Conservation (phyloP, 2,113 vertebrate genomes). For the Sakesphorus luctuosus region DNA sequence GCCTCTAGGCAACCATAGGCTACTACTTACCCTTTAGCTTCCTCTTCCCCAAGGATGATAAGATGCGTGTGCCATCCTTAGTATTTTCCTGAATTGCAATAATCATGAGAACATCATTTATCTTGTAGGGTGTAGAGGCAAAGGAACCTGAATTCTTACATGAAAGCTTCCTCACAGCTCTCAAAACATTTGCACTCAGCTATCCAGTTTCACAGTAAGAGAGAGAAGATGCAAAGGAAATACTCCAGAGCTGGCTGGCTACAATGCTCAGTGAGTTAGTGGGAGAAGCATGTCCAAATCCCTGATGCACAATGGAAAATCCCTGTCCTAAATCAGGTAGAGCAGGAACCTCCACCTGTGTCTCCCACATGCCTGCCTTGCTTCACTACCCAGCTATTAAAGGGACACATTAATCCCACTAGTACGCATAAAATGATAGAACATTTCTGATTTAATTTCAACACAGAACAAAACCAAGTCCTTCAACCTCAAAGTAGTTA, state of each 20-base stretch:
- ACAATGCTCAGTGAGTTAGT: neutral
- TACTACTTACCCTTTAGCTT: neutral
- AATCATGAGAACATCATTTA: neutral
- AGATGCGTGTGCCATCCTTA: neutral
- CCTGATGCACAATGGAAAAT: neutral
- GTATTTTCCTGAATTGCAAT: neutral
- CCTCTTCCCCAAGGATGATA: neutral
- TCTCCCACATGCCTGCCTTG: neutral
- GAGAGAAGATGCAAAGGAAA: neutral
- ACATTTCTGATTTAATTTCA: neutral
- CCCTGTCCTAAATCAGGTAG: neutral
- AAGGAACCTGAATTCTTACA: neutral
- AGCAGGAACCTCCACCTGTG: neutral
- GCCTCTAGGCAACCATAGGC: neutral
- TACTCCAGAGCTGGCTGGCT: neutral
- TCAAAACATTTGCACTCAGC: neutral
- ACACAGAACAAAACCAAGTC: neutral
- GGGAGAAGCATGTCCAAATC: neutral
- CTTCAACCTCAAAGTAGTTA: neutral
- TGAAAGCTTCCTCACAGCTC: neutral
- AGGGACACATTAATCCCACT: neutral
- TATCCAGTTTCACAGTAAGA: neutral
- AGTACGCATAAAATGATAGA: neutral
- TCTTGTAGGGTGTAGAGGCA: neutral
- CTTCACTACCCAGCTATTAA: neutral